Conservation (phyloP, 2,113 vertebrate species). For the Zosterops pallidus region DNA sequence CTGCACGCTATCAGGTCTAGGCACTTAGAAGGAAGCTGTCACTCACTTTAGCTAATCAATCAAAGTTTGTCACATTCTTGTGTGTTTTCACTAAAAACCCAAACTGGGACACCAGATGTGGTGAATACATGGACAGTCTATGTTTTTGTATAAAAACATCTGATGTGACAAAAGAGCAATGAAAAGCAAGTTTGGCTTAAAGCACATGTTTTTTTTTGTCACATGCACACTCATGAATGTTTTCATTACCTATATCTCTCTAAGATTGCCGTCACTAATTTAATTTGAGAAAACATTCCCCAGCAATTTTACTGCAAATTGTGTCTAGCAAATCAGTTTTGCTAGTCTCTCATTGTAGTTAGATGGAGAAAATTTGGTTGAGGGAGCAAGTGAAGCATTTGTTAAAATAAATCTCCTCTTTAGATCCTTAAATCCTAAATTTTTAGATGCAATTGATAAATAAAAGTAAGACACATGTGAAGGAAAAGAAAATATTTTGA, state of each 20-base stretch:
- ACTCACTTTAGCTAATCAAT: slow-evolving; percentile 61
- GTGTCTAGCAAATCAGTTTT: slow-evolving; percentile 14
- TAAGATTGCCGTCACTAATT: slow-evolving; percentile 18
- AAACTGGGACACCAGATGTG: slow-evolving; percentile 70
- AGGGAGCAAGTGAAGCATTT: background rate
- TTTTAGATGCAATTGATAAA: background rate
- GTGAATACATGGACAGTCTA: slow-evolving; percentile 62
- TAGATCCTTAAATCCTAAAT: background rate
- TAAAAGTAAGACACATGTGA: background rate
- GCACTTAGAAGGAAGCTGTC: slow-evolving; percentile 54
- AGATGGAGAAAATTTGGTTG: background rate
- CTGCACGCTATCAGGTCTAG: slow-evolving; percentile 16
- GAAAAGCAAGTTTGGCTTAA: slow-evolving; percentile 39
- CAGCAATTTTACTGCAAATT: background rate
- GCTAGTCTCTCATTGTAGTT: background rate
- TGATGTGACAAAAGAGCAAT: slow-evolving; percentile 62
- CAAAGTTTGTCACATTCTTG: slow-evolving; percentile 67
- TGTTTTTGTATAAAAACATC: slow-evolving; percentile 65
- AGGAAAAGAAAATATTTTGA: background rate
- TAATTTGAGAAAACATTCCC: slow-evolving; percentile 31
- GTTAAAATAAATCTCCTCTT: background rate
- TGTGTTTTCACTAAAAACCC: slow-evolving; percentile 65
- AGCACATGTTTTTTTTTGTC: slow-evolving; percentile 13
- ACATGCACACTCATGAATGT: slow-evolving; percentile 2
- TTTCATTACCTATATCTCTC: slow-evolving; percentile 37